Base-by-base conservation (phyloP, 1,140 invertebrate genomes). In the Spodoptera frugiperda region DNA sequence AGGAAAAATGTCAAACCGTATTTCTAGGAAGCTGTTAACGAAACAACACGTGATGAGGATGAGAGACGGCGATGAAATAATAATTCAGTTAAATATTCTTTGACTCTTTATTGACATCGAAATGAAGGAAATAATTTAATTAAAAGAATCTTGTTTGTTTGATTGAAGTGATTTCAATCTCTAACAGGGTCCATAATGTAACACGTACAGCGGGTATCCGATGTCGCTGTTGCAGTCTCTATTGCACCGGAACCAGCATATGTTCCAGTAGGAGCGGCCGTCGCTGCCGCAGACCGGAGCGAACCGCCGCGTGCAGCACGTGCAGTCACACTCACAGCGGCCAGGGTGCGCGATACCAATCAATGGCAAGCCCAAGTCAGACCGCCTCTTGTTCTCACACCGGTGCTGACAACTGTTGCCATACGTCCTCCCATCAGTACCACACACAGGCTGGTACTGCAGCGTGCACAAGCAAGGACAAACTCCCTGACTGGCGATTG, bases 361-460 rank as follows among this genome's bases (percentile, higher is more conserved):
- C 25, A 14, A 6, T 30, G 30, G 30, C 57, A 61, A 14, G 57
- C 57, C 57, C 57, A 61, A 15, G 30, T 61, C 57, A 39, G 14
- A n/a, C 14, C 57, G 30, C 19, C 57, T 61, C 30, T 33, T 61
- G n/a, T 61, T 61, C 25, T 61, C 57, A 15, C 57, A 61, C 1
- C n/a, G 6, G 3, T 15, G n/a, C 14, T 15, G 14, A 10, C 57
- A 61, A 4, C 14, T 14, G n/a, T 61, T 61, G n/a, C 15, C 25
- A 14, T 61, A 61, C 12, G 57, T 61, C 11, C 30, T 61, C 0
- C 15, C 57, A 14, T 61, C 57, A n/a, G 30, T 33, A 33, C 15
- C 97, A 85, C 97, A 98, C 33, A 97, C 96, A 0, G 97, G 96
- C 8, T 95, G 91, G 81, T 96, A 96, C 81, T 97, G 96, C 57